Conservation (phyloP, 2,113 vertebrate species). For the Petroica traversi region DNA sequence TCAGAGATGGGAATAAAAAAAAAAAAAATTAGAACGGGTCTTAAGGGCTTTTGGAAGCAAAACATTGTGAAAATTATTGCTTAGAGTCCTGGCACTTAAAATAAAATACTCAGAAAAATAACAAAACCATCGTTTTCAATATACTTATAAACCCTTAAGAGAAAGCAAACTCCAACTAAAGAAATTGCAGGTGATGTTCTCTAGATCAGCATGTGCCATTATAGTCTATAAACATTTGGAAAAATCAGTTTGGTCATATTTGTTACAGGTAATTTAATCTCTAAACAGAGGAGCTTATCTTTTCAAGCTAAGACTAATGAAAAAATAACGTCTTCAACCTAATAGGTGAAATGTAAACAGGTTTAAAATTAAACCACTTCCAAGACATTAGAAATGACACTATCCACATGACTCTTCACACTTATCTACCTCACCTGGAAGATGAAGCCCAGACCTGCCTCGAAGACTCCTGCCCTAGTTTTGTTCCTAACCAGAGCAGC, state of each 20-base stretch:
- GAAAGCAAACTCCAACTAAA: not conserved
- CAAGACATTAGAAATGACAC: not conserved
- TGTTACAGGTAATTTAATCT: not conserved
- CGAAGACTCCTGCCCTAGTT: not conserved
- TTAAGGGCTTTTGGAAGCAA: not conserved
- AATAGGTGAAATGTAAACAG: not conserved
- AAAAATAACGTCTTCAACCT: not conserved
- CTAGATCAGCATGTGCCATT: not conserved
- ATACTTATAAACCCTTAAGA: not conserved
- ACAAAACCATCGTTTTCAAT: not conserved
- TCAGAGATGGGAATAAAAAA: not conserved
- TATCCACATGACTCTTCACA: not conserved
- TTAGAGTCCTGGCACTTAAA: not conserved
- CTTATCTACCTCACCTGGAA: not conserved
- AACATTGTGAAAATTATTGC: not conserved
- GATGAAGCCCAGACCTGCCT: not conserved
- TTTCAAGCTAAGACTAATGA: slow-evolving; percentile 18
- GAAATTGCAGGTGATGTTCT: not conserved
- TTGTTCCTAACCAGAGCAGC: not conserved
- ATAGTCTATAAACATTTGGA: not conserved
- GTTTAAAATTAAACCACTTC: not conserved
- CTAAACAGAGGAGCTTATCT: slow-evolving; percentile 1
- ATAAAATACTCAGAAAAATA: not conserved
- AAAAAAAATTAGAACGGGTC: not conserved
- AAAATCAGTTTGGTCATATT: not conserved